Base-by-base conservation (phyloP, 92 coral and sea anemone species). In the Parazoanthus swiftii region DNA sequence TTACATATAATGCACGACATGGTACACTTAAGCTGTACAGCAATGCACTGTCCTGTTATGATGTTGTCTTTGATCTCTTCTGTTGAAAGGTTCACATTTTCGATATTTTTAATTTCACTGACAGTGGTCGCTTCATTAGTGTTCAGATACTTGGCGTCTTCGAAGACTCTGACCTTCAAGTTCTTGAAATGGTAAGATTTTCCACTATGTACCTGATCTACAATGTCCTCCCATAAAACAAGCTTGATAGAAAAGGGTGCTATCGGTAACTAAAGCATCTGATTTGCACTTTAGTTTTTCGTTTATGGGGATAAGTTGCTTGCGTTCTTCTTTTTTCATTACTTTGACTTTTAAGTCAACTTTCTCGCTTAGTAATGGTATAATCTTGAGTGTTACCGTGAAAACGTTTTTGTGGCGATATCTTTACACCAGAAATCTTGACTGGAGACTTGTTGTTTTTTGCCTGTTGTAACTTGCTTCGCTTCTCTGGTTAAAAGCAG, bases 161-260 rank as follows among this genome's bases (percentile, higher is more conserved):
- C 80, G 50, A 79, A 88, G 50, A 79, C 68, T 56, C 90, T 43
- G 21, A 78, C 89, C 74, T 78, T 88, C 39, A 88, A 46, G 66
- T 79, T 88, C 80, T 63, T 78, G 85, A 88, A 79, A 80, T 88
- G 90, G 51, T 88, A 88, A 42, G 66, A 75, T 50, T 88, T 88
- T 26, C 90, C 86, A 70, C 33, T 29, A 29, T 29, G 33, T 29
- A 70, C 90, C 39, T 79, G 77, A 63, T 66, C 33, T 26, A 63
- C 76, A 79, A 75, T 50, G 85, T 79, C 80, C 71, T 75, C 81
- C 90, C 85, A 88, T 54, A 76, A 56, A 88, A 63, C 74, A 81
- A 56, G 90, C 33, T 88, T 79, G 3, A 80, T 65, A 50, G 77
- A 76, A 75, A 80, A 58, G 33, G 66, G 81, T 79, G 76, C 26